A percentile compares a stretch with the other conserved stretches of the same genome.
Conservation (phyloP, 2,113 vertebrate species). For the Phalacrocorax aristotelis region DNA sequence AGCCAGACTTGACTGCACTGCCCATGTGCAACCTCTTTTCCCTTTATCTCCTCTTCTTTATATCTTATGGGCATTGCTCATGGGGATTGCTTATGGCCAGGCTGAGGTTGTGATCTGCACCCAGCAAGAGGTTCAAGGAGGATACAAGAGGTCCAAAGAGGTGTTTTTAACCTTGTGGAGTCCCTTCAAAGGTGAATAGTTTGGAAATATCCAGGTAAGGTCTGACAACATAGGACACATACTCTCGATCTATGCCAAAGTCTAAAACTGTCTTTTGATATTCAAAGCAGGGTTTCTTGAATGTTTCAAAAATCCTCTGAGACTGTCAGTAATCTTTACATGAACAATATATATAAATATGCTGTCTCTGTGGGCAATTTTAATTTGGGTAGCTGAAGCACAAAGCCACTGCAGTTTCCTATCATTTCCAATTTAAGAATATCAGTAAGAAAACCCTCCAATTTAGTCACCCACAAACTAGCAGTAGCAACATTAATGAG, state of each 20-base stretch:
- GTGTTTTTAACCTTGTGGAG: not conserved
- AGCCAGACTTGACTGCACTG: not conserved
- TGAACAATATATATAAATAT: conserved; percentile 22
- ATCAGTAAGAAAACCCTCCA: conserved; percentile 34
- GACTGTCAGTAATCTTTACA: not conserved
- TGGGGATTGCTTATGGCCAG: not conserved
- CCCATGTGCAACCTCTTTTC: not conserved
- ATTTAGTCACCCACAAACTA: conserved; percentile 38
- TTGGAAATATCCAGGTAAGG: not conserved
- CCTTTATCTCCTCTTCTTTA: not conserved
- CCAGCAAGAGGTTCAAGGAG: not conserved
- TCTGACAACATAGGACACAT: not conserved
- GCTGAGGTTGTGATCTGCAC: not conserved
- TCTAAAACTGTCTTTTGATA: not conserved
- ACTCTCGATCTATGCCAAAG: not conserved
- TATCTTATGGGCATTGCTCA: not conserved
- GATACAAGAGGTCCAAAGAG: not conserved
- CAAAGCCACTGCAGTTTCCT: conserved; percentile 27
- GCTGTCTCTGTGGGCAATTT: conserved; percentile 11
- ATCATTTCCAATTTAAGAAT: conserved; percentile 38
- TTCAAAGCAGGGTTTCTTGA: not conserved
- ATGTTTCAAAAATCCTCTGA: not conserved
- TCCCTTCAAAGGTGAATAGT: not conserved
- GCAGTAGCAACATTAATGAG: not conserved
- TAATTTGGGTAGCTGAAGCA: not conserved